Evolutionary conservation across 2,113 vertebrate species (phyloP).

Genomic region (Forbesichthys agassizii): DNA sequence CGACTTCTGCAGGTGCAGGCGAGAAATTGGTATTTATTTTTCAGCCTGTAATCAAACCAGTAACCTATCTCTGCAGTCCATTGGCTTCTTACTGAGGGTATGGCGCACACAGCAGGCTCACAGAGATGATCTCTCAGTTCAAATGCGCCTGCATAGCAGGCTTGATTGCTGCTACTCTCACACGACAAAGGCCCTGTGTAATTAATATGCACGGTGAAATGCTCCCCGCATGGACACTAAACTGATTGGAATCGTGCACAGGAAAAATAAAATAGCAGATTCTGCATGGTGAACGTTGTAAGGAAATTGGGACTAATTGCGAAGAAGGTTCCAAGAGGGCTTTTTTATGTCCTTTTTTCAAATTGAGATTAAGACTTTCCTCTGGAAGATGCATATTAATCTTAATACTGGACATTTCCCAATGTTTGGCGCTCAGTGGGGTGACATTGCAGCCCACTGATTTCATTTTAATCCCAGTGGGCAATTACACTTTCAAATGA

Average conservation of each 20-base stretch:
- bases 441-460: constrained; percentile 89
- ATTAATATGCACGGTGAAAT: constrained; percentile 98
- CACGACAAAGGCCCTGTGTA: constrained; percentile 90
- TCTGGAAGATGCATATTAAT: constrained; percentile 99
- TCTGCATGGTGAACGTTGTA: constrained; percentile 92
- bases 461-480: constrained; percentile 99
- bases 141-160: constrained; percentile 89
- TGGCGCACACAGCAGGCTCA: constrained; percentile 87
- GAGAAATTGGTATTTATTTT: constrained; percentile 81
- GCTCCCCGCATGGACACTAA: constrained; percentile 88
- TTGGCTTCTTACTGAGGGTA: constrained; percentile 69
- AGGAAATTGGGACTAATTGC: constrained; percentile 92
- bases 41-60: constrained; percentile 80
- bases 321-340: constrained; percentile 85
- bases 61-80: constrained; percentile 78
- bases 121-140: constrained; percentile 81
- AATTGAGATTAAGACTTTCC: constrained; percentile 95
- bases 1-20: constrained; percentile 76
- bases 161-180: constrained; percentile 85
- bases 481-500: constrained; percentile 99
- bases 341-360: constrained; percentile 90
- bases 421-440: constrained; percentile 92
- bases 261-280: constrained; percentile 91
- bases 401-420: constrained; percentile 94
- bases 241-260: constrained; percentile 91